Evolutionary conservation across 1,140 invertebrate genomes (phyloP).

Genomic region (Venustaconcha ellipsiformis): DNA sequence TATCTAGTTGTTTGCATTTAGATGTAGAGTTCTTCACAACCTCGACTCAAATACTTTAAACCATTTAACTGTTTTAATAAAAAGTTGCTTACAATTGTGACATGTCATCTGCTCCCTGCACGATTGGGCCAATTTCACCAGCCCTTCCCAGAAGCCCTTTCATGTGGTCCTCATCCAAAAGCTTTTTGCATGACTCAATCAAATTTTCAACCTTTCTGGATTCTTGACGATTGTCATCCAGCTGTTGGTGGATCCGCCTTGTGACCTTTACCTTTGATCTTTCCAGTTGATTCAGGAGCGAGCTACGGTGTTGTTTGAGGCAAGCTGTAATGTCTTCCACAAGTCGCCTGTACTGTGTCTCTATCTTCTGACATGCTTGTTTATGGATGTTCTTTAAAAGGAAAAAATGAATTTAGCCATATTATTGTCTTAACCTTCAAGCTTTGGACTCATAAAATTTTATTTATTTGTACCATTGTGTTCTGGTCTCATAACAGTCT

Average conservation of each 20-base stretch:
- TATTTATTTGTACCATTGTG: no score
- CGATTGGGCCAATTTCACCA: constrained; percentile 39
- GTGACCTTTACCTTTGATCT: constrained; percentile 34
- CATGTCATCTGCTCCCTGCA: constrained; percentile 39
- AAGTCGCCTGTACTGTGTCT: constrained; percentile 51
- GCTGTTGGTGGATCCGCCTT: background rate
- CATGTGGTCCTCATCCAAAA: constrained; percentile 43
- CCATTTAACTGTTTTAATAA: background rate
- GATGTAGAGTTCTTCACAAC: background rate
- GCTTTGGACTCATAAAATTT: no score
- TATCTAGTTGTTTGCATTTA: no score
- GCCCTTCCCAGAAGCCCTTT: constrained; percentile 46
- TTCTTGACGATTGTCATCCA: constrained; percentile 31
- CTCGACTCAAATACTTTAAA: background rate
- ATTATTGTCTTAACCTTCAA: no score
- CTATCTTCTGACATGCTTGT: constrained; percentile 42
- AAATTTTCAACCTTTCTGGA: constrained; percentile 38
- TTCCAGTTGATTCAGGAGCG: constrained; percentile 29
- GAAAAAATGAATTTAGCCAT: no score
- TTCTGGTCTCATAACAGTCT: no score
- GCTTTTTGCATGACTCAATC: constrained; percentile 41
- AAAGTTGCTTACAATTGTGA: constrained; percentile 38
- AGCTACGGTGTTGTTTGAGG: constrained; percentile 42
- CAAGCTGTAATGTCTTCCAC: constrained; percentile 48
- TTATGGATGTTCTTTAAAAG: constrained; percentile 45